These are phyloP conservation scores for Bos javanicus DNA, from an alignment of 2,113 vertebrate genomes.

Conservation along the genomic window DNA sequence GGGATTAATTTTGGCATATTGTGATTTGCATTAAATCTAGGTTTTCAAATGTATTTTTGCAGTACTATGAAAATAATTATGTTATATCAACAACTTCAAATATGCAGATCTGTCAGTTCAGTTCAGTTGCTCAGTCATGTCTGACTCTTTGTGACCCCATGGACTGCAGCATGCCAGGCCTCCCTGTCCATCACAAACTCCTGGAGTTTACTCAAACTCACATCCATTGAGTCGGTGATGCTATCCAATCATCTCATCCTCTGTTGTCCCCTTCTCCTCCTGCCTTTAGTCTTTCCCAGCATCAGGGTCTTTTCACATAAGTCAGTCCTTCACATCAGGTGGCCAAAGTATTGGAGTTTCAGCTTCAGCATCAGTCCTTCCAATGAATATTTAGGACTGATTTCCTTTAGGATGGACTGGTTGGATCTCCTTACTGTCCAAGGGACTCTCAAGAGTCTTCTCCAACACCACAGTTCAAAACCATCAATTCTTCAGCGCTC, in stretches of 20 bases:
- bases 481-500: background rate
- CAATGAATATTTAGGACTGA: background rate
- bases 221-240: background rate
- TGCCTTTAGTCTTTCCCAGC: background rate
- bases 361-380: background rate
- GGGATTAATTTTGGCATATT: background rate
- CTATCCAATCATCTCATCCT: background rate
- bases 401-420: background rate
- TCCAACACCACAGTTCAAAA: background rate
- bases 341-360: background rate
- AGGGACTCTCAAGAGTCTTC: background rate
- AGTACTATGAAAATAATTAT: background rate
- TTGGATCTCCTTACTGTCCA: background rate
- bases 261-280: background rate
- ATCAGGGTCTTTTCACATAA: background rate
- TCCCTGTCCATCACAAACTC: background rate
- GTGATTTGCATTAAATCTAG: background rate
- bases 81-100: background rate
- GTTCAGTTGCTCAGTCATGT: background rate
- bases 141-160: background rate
- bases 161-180: background rate
- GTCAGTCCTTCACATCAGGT: background rate
- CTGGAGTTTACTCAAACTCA: background rate
- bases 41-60: background rate
- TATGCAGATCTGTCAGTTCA: background rate